Evolutionary conservation across 2,888 invertebrate species (phyloP).

Genomic region (Mantis religiosa): DNA sequence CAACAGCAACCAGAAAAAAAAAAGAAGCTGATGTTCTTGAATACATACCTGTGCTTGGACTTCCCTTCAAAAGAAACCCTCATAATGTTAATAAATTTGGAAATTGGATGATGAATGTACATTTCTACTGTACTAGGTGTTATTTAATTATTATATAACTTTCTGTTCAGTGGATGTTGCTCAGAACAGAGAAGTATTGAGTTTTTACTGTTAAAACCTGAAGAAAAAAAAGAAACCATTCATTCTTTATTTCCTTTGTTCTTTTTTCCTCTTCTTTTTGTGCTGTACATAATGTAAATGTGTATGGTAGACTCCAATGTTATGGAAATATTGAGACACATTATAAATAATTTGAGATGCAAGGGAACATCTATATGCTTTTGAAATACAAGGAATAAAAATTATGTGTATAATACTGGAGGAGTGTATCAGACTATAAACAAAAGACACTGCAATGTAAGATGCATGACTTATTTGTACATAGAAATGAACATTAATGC

Average conservation of each 20-base stretch:
- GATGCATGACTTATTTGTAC: neutral
- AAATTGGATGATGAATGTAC: conserved; percentile 29
- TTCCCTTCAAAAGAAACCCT: neutral
- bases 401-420: neutral
- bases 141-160: conserved; percentile 31
- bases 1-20: neutral
- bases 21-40: neutral
- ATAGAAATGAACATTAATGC: neutral
- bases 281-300: conserved; percentile 33
- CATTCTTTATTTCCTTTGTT: conserved; percentile 16
- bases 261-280: conserved; percentile 21
- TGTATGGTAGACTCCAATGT: conserved; percentile 21
- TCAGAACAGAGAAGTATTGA: conserved; percentile 30
- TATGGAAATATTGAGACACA: conserved; percentile 2
- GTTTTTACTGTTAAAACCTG: conserved; percentile 32
- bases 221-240: conserved; percentile 5
- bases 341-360: conserved; percentile 7
- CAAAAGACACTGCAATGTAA: neutral
- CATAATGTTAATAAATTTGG: conserved; percentile 25
- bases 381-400: neutral
- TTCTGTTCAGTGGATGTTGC: conserved; percentile 33
- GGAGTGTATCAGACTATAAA: neutral
- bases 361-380: neutral
- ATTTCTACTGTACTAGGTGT: conserved; percentile 34
- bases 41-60: neutral